Percentiles rank a stretch among this genome's conserved stretches.
These are phyloP conservation scores for Nycticryphes semicollaris DNA, from an alignment of 2,113 vertebrate species.

Conservation along the genomic window DNA sequence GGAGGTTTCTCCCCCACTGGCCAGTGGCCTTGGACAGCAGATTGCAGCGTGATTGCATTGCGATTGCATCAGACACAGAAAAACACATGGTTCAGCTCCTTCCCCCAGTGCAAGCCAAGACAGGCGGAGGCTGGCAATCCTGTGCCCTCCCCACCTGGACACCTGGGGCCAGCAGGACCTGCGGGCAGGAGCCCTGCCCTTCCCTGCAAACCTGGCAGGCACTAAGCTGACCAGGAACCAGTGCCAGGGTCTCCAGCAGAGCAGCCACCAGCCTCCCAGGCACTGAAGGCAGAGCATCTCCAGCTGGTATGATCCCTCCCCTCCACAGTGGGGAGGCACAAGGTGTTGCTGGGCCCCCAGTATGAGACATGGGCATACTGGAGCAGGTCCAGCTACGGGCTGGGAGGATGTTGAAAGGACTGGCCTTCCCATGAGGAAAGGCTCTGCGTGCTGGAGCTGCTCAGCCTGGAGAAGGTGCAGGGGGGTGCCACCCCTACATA, in stretches of 20 bases:
- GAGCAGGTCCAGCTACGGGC: neutral
- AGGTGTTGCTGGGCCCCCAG: neutral
- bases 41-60: accelerated
- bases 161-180: accelerated
- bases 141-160: neutral
- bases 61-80: neutral
- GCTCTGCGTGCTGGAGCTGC: neutral
- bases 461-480: neutral
- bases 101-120: accelerated
- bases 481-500: neutral
- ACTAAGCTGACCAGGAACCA: neutral
- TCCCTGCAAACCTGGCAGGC: neutral
- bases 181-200: neutral
- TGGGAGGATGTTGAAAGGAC: neutral
- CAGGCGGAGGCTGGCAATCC: neutral
- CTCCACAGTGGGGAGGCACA: neutral
- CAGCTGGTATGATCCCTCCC: neutral
- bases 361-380: accelerated
- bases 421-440: neutral
- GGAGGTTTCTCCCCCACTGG: neutral
- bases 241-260: accelerated
- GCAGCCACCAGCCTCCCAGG: neutral
- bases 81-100: neutral
- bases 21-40: neutral
- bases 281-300: neutral